Evolutionary conservation across 2,113 vertebrate species (phyloP), one percentile per base, ranked within the genome.

Genomic region (Clinocottus analis): DNA sequence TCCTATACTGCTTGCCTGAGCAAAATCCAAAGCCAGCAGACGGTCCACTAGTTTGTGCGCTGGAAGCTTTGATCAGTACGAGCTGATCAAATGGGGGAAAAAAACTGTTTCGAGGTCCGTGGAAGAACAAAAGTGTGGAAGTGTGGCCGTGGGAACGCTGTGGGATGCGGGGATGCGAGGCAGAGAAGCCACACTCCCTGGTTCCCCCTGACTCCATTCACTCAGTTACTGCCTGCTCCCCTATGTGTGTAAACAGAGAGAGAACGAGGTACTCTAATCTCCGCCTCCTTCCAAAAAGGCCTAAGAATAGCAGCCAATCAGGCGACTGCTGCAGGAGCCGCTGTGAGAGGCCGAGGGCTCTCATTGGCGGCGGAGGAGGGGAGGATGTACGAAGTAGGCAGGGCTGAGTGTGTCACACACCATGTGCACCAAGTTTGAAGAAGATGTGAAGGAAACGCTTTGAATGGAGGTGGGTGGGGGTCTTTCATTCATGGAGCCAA

Each of bases 381-480:
- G n/a, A 23, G 13, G 66, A 49, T 2, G 47, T 12, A 77, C 77
- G 70, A 68, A 82, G 83, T 79, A 70, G 91, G 87, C 63, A 27
- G 82, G 77, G 82, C 78, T 19, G 63, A 80, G 63, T 29, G 88
- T 76, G 85, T 80, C 80, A 85, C 41, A 88, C 90, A 88, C 90
- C 89, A 92, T 92, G 92, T 93, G 92, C 91, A 92, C 86, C 19
- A 88, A 93, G 83, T 94, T 92, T 91, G 85, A 91, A 90, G 90
- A 90, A 67, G 75, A 87, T 85, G 72, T 75, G 81, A 87, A 81
- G 77, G 67, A 87, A 80, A 90, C 73, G 75, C 77, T 73, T 67
- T 91, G 83, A 84, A 88, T 85, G 82, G 53, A 81, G 67, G 51
- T 67, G 49, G 31, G 66, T 37, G 49, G 45, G 55, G 61, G 72